Conservation (phyloP, 2,797 vertebrate species). For the Hafferia zeledoni region DNA sequence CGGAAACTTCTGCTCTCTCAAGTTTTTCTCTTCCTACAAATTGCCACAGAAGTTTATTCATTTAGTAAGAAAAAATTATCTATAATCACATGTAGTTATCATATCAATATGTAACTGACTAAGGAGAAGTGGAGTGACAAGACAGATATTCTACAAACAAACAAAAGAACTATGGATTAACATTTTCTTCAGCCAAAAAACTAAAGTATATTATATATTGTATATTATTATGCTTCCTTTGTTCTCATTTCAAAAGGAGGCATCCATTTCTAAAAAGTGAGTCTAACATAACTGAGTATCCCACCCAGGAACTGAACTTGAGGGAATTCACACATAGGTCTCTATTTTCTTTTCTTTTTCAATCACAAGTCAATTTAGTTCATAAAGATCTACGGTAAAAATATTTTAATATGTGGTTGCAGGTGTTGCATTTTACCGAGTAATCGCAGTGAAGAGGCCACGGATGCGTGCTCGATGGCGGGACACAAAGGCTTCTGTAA, state of each 20-base stretch:
- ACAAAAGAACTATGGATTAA: neutral
- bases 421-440: slow-evolving; percentile 78
- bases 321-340: neutral
- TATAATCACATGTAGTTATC: neutral
- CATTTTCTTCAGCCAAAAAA: neutral
- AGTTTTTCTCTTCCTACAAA: neutral
- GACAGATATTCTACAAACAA: neutral
- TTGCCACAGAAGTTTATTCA: neutral
- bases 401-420: neutral
- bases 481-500: slow-evolving; percentile 90
- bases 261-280: neutral
- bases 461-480: slow-evolving; percentile 91
- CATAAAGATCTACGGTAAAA: neutral
- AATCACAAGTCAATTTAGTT: neutral
- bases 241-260: neutral
- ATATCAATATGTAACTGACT: neutral
- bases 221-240: neutral
- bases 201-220: neutral
- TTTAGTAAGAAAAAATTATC: neutral
- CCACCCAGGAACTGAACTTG: neutral
- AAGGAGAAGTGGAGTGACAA: neutral
- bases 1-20: neutral
- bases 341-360: neutral
- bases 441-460: slow-evolving; percentile 93
- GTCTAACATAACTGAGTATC: neutral